Percentiles rank a stretch among this genome's conserved stretches.
These are phyloP conservation scores for Axea sp. DNA, from an alignment of 2,888 invertebrate genomes.

Conservation along the genomic window DNA sequence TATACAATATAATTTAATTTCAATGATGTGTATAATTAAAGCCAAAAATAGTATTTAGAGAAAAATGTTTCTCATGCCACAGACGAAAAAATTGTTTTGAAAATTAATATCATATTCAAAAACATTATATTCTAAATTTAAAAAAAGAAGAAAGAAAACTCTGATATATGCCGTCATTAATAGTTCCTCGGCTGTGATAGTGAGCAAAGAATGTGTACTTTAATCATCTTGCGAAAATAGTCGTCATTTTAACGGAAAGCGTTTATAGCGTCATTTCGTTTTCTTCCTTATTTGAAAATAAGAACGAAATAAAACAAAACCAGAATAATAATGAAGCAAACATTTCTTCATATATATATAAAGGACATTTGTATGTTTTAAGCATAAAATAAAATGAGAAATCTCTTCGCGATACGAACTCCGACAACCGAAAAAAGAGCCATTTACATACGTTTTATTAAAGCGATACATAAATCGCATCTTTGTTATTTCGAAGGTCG, in stretches of 20 bases:
- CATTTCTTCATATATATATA: constrained; percentile 63
- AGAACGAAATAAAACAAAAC: constrained; percentile 35
- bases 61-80: constrained; percentile 14
- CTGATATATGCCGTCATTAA: constrained; percentile 58
- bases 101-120: too few relatives aligned
- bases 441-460: constrained; percentile 42
- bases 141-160: too few relatives aligned
- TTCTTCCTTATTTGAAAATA: constrained; percentile 51
- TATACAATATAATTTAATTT: constrained; percentile 16
- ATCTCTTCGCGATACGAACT: constrained; percentile 37
- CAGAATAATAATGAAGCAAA: constrained; percentile 47
- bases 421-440: constrained; percentile 7
- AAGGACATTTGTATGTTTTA: constrained; percentile 57
- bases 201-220: constrained; percentile 53
- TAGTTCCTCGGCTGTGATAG: constrained; percentile 61
- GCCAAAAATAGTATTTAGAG: constrained; percentile 1
- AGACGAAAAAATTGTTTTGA: too few relatives aligned
- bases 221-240: constrained; percentile 53
- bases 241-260: constrained; percentile 32
- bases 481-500: constrained; percentile 38
- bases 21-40: constrained; percentile 10
- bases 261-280: constrained; percentile 29
- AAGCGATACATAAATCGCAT: constrained; percentile 2
- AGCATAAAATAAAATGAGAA: constrained; percentile 52
- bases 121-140: too few relatives aligned